phyloP scores from a whole-genome alignment of 1,140 invertebrate species.

The Pseudomyrmex gracilis region DNA sequence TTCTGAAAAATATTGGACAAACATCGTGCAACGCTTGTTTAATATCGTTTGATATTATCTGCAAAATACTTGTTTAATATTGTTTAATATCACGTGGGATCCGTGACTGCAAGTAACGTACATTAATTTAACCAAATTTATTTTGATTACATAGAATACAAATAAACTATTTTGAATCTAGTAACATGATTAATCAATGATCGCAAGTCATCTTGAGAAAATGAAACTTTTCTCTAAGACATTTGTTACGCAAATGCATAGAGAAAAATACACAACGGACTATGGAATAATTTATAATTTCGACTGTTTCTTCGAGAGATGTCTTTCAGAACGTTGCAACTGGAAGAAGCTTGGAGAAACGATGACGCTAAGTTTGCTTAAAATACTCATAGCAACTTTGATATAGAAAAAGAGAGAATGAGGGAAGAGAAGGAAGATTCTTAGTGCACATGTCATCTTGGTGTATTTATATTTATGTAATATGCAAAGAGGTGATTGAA shows the following conservation, averaged over 20 bases:
- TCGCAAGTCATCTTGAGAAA: conserved; percentile 40
- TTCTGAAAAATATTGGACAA: not conserved
- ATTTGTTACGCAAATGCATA: conserved; percentile 10
- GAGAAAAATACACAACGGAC: not conserved
- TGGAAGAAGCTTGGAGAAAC: conserved; percentile 30
- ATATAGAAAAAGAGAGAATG: not conserved
- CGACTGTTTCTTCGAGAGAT: not conserved
- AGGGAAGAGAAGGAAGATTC: no score
- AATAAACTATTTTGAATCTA: no score
- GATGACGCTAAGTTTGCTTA: conserved; percentile 40
- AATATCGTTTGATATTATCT: not conserved
- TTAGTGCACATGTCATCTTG: not conserved
- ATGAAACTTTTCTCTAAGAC: not conserved
- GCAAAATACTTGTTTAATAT: no score
- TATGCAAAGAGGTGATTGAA: not conserved
- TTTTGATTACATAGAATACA: no score
- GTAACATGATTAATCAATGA: no score
- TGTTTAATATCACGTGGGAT: no score
- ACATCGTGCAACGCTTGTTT: not conserved
- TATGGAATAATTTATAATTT: conserved; percentile 60
- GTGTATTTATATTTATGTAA: not conserved
- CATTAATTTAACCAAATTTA: no score
- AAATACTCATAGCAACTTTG: conserved; percentile 18
- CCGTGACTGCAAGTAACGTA: no score
- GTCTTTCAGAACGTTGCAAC: not conserved